Conservation (phyloP, 2,888 invertebrate species). For the Mystacides longicornis region DNA sequence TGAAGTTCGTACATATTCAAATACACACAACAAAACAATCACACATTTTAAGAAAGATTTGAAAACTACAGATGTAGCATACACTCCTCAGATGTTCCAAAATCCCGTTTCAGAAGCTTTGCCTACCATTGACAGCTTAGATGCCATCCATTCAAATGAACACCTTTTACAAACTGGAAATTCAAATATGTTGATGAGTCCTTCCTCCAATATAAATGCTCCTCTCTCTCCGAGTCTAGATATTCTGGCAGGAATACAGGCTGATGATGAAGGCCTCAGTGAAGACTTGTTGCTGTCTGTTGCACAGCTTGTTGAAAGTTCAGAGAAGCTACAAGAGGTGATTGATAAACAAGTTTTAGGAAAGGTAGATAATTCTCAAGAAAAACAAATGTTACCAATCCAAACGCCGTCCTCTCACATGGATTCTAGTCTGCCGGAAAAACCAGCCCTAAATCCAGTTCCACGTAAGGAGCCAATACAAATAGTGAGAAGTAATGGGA, state of each 20-base stretch:
- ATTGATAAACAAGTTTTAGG: slow-evolving; percentile 59
- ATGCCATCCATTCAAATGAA: neutral
- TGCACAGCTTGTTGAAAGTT: slow-evolving; percentile 63
- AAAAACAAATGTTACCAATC: slow-evolving; percentile 7
- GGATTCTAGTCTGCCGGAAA: neutral
- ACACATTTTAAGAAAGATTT: neutral
- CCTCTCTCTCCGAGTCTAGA: slow-evolving; percentile 54
- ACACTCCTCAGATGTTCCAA: slow-evolving; percentile 45
- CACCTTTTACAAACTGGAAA: slow-evolving; percentile 19
- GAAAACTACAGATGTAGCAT: slow-evolving; percentile 38
- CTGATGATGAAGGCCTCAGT: slow-evolving; percentile 59
- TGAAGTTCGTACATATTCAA: slow-evolving; percentile 19
- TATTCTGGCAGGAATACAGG: slow-evolving; percentile 51
- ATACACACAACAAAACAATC: slow-evolving; percentile 13
- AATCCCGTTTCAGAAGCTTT: slow-evolving; percentile 28
- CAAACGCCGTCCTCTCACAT: neutral
- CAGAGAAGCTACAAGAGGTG: slow-evolving; percentile 62
- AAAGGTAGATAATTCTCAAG: slow-evolving; percentile 32
- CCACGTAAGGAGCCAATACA: slow-evolving; percentile 55
- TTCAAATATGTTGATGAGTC: slow-evolving; percentile 6
- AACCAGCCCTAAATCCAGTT: neutral
- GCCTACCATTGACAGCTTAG: neutral
- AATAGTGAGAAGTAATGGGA: slow-evolving; percentile 65
- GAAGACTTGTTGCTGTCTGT: slow-evolving; percentile 67
- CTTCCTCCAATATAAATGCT: slow-evolving; percentile 40